Percentiles rank a stretch among this genome's conserved stretches.
phyloP scores from a whole-genome alignment of 2,888 invertebrate genomes.

The Apocheima hispidaria region DNA sequence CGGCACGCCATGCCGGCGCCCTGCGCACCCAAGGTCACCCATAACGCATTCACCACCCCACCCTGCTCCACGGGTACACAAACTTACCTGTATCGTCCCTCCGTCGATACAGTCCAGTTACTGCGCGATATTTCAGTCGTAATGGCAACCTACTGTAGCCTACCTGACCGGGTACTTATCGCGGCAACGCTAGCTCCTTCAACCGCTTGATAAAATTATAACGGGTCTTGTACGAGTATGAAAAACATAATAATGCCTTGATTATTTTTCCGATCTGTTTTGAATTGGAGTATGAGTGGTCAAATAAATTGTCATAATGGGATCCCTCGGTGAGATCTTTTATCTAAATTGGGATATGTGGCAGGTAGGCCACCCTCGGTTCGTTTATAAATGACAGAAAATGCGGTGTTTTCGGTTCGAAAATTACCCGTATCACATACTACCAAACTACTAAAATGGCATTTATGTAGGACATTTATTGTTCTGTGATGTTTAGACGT shows the following conservation, averaged over 20 bases:
- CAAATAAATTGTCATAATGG: background rate
- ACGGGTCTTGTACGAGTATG: background rate
- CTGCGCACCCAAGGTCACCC: conserved; percentile 79
- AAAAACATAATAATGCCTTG: background rate
- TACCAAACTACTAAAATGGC: background rate
- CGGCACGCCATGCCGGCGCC: conserved; percentile 82
- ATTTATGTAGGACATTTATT: background rate
- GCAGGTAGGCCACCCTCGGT: background rate
- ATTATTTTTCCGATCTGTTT: background rate
- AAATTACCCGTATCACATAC: background rate
- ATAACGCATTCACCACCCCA: too few species aligned
- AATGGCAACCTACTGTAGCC: background rate
- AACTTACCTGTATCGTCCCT: too few species aligned
- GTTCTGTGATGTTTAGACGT: background rate
- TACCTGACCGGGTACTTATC: background rate
- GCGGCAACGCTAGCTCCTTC: background rate
- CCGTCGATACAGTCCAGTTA: too few species aligned
- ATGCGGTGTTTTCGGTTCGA: background rate
- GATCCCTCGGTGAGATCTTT: background rate
- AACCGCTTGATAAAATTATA: background rate
- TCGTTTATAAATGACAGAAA: background rate
- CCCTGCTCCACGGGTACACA: too few species aligned
- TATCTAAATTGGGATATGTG: background rate
- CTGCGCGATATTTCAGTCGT: too few species aligned
- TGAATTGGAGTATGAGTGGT: background rate